phyloP scores from a whole-genome alignment of 2,797 vertebrate species.

The Eutrigla gurnardus region DNA sequence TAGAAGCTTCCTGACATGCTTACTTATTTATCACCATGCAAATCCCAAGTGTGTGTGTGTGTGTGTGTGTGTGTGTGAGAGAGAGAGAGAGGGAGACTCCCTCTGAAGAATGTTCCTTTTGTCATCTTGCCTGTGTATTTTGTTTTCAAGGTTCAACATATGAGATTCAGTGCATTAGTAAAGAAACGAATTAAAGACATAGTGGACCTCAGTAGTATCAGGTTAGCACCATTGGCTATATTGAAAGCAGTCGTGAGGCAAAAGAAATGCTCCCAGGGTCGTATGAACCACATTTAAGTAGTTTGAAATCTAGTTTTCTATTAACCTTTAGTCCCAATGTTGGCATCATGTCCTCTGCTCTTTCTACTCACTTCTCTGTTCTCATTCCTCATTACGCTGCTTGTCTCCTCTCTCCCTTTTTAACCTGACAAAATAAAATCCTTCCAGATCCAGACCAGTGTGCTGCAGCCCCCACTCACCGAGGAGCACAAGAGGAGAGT shows the following conservation, averaged over 20 bases:
- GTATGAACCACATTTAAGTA: not conserved
- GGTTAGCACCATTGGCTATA: not conserved
- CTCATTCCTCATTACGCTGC: not conserved
- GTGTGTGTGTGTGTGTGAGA: constrained; percentile 1
- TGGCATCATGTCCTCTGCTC: not conserved
- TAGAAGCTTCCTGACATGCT: constrained; percentile 16
- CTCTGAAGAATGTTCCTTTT: constrained; percentile 9
- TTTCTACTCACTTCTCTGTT: not conserved
- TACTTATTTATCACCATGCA: constrained; percentile 29
- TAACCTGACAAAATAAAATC: not conserved
- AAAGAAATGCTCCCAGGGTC: not conserved
- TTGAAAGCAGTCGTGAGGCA: not conserved
- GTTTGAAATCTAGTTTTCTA: too few relatives aligned
- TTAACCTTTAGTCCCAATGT: constrained; percentile 4
- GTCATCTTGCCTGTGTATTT: not conserved
- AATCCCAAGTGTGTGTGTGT: constrained; percentile 14
- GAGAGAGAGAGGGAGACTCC: not conserved
- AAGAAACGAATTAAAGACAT: not conserved
- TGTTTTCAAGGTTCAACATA: not conserved
- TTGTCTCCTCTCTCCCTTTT: not conserved
- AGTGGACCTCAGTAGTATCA: not conserved
- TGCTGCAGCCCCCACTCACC: constrained; percentile 46
- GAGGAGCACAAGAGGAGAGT: constrained; percentile 64
- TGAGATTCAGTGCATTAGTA: not conserved
- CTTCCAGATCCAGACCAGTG: constrained; percentile 66